phyloP scores from a whole-genome alignment of 2,797 vertebrate species.

The Danio aesculapii region DNA sequence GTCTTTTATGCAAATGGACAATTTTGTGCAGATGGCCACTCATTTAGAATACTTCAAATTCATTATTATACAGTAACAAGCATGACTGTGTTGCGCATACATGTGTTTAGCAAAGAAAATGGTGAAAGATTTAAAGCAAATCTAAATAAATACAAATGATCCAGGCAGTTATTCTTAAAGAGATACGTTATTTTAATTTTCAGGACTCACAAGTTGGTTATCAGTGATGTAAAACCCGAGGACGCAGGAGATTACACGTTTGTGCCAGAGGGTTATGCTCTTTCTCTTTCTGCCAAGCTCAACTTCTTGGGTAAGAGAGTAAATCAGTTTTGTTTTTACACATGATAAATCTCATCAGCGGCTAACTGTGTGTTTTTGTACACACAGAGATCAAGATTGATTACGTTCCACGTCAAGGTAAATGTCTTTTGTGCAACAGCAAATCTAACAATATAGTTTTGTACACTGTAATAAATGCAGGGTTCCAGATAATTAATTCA shows the following conservation, averaged over 20 bases:
- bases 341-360: not conserved
- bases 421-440: constrained; percentile 18
- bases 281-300: constrained; percentile 90
- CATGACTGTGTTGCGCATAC: too few relatives aligned
- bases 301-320: constrained; percentile 86
- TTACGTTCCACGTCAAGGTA: constrained; percentile 85
- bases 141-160: too few relatives aligned
- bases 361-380: constrained; percentile 44
- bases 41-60: too few relatives aligned
- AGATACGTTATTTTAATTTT: not conserved
- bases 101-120: too few relatives aligned
- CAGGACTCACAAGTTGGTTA: constrained; percentile 88
- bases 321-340: not conserved
- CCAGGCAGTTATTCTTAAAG: too few relatives aligned
- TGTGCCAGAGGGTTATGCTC: constrained; percentile 86
- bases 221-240: constrained; percentile 83
- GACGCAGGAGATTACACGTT: constrained; percentile 92
- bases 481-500: too few relatives aligned
- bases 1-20: too few relatives aligned
- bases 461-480: too few relatives aligned
- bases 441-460: not conserved
- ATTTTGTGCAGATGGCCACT: too few relatives aligned
- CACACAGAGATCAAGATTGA: constrained; percentile 89
- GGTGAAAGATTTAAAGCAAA: too few relatives aligned
- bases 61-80: too few relatives aligned